These are phyloP conservation scores for Drosophila melanogaster DNA, from an alignment of 1,140 invertebrate species.

Conservation along the genomic window DNA sequence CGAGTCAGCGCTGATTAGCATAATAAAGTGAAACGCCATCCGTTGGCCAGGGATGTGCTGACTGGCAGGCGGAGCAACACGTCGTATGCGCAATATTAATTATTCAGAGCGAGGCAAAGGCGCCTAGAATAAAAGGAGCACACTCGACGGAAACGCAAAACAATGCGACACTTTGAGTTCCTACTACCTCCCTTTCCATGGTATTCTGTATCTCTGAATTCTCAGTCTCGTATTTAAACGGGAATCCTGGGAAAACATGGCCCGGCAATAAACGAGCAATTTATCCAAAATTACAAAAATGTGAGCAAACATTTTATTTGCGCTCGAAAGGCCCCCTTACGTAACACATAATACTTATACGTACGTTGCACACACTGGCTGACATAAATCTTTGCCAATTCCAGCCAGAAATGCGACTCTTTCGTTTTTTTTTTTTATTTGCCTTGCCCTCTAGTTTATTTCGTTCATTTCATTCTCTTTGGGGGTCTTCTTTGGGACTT, in stretches of 20 bases:
- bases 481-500: conserved; percentile 13
- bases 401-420: conserved; percentile 22
- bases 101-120: conserved; percentile 58
- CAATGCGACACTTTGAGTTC: conserved; percentile 39
- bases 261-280: conserved; percentile 74
- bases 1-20: conserved; percentile 47
- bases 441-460: conserved; percentile 47
- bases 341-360: not conserved
- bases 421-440: conserved; percentile 1
- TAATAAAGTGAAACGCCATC: conserved; percentile 54
- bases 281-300: conserved; percentile 79
- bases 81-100: conserved; percentile 80
- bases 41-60: conserved; percentile 28
- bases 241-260: conserved; percentile 49
- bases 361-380: conserved; percentile 8
- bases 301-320: conserved; percentile 81
- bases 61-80: conserved; percentile 58
- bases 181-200: not conserved
- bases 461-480: conserved; percentile 32
- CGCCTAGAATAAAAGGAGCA: conserved; percentile 11
- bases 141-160: conserved; percentile 20
- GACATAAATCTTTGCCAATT: conserved; percentile 75
- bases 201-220: not conserved
- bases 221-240: conserved; percentile 52
- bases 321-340: conserved; percentile 37